Conservation (phyloP, 2,888 invertebrate genomes). For the Strigamia crassipes region DNA sequence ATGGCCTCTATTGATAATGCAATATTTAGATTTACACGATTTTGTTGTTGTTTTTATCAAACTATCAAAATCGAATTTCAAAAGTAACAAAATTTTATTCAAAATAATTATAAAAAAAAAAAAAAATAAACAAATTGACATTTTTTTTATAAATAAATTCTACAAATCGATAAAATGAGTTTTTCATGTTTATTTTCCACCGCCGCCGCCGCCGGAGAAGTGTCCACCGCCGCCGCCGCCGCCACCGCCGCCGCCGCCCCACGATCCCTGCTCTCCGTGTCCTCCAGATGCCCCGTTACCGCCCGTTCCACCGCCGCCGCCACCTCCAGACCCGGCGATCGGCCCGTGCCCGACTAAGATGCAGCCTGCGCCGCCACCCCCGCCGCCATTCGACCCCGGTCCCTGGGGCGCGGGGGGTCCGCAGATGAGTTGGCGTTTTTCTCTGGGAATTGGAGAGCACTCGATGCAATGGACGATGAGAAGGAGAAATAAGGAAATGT, state of each 20-base stretch:
- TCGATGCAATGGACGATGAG: background rate
- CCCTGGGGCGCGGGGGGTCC: background rate
- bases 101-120: no score
- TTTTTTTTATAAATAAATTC: no score
- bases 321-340: background rate
- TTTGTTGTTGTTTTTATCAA: no score
- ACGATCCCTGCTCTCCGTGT: background rate
- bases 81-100: no score
- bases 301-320: constrained; percentile 13
- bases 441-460: background rate
- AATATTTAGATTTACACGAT: no score
- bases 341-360: background rate
- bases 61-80: no score
- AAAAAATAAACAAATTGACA: no score
- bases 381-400: background rate
- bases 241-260: constrained; percentile 20
- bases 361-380: constrained; percentile 1
- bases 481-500: background rate
- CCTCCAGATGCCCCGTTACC: background rate
- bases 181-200: no score
- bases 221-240: background rate
- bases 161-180: background rate
- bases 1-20: background rate
- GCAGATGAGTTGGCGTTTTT: constrained; percentile 17
- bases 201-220: background rate